These are phyloP conservation scores for Urechis unicinctus DNA, from an alignment of 2,888 invertebrate species.

Conservation along the genomic window DNA sequence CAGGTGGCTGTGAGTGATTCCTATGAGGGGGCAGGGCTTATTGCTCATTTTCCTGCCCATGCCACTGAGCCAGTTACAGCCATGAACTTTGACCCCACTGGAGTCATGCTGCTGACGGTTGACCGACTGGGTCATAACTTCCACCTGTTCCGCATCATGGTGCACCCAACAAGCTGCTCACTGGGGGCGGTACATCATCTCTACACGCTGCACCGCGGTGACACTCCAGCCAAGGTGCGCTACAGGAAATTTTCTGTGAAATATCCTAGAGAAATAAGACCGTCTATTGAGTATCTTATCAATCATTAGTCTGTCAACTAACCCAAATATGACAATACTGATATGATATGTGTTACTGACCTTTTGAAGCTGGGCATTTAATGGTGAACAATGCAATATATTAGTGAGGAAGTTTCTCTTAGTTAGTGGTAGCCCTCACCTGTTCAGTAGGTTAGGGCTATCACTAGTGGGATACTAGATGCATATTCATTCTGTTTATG, in stretches of 20 bases:
- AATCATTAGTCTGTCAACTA: no score
- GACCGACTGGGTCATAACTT: conserved; percentile 91
- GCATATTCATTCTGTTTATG: background rate
- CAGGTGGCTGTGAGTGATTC: conserved; percentile 58
- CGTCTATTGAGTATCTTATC: no score
- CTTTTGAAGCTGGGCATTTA: no score
- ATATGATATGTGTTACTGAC: no score
- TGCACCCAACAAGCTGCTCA: conserved; percentile 81
- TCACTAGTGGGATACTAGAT: no score
- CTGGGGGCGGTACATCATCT: conserved; percentile 76
- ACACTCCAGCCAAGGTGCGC: conserved; percentile 86
- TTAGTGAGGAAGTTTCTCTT: no score
- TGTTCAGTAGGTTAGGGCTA: no score
- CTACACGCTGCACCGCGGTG: conserved; percentile 88
- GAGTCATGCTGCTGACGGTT: conserved; percentile 81
- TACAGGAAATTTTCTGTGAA: background rate
- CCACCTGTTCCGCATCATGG: conserved; percentile 88
- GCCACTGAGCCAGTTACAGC: conserved; percentile 73
- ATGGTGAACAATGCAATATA: no score
- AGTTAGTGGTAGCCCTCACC: no score
- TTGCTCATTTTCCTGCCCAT: conserved; percentile 60
- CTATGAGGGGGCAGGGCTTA: conserved; percentile 57
- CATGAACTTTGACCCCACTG: conserved; percentile 84
- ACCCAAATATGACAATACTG: no score
- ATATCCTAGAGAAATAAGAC: no score